These are phyloP conservation scores for Sebastes fasciatus DNA, from an alignment of 2,113 vertebrate genomes.

Conservation along the genomic window DNA sequence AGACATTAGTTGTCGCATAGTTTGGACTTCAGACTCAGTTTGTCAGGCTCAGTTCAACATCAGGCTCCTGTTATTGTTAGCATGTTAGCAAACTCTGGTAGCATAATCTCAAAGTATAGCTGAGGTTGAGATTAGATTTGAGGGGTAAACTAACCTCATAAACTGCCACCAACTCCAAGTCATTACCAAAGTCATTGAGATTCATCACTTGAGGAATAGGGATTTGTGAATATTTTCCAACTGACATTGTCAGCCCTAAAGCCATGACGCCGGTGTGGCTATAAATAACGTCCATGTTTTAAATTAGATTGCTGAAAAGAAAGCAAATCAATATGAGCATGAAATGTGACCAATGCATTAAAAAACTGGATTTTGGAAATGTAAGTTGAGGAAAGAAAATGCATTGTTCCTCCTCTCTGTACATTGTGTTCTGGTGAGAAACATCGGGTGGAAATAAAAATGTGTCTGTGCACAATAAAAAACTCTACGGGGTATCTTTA, in stretches of 20 bases:
- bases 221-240: not conserved
- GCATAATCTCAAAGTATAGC: not conserved
- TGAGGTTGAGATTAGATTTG: not conserved
- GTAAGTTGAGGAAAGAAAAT: not conserved
- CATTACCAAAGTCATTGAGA: not conserved
- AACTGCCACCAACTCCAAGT: not conserved
- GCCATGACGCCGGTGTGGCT: not conserved
- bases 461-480: constrained; percentile 8
- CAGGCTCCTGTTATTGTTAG: not conserved
- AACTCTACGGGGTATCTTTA: not conserved
- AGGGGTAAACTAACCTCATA: not conserved
- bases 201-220: not conserved
- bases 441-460: not conserved
- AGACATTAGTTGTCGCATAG: no score
- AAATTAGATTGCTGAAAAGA: not conserved
- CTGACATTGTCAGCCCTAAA: not conserved
- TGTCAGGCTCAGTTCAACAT: no score
- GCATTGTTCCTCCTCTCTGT: not conserved
- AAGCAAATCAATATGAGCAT: not conserved
- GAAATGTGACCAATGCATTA: not conserved
- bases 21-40: no score
- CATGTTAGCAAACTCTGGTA: not conserved
- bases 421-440: constrained; percentile 29
- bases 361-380: not conserved
- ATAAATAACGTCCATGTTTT: no score